phyloP scores from a whole-genome alignment of 2,888 invertebrate genomes.

The Drymonia ruficornis region DNA sequence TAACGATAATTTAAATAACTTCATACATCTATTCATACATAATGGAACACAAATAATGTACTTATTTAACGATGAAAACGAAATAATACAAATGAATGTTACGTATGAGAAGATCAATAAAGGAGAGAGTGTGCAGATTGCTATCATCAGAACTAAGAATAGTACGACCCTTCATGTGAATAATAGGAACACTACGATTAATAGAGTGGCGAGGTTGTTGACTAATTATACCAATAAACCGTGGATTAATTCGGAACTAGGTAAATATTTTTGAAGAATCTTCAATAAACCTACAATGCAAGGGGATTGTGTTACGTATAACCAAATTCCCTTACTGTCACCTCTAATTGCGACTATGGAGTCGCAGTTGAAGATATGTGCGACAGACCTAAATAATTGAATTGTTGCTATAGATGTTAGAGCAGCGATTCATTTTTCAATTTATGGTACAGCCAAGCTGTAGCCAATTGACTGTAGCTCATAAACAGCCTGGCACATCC shows the following conservation, averaged over 20 bases:
- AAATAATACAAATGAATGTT: conserved; percentile 92
- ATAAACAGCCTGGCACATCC: too few species aligned
- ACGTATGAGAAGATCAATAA: conserved; percentile 90
- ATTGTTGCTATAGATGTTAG: too few species aligned
- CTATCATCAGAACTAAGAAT: conserved; percentile 90
- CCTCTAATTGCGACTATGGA: too few species aligned
- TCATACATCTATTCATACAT: conserved; percentile 94
- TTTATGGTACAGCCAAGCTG: too few species aligned
- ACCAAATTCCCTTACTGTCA: too few species aligned
- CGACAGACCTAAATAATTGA: too few species aligned
- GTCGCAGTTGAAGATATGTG: too few species aligned
- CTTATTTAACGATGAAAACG: conserved; percentile 92
- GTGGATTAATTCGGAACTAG: conserved; percentile 93
- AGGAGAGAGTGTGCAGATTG: conserved; percentile 94
- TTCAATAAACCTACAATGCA: too few species aligned
- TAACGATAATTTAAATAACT: conserved; percentile 97
- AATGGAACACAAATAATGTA: conserved; percentile 92
- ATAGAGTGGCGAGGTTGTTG: conserved; percentile 88
- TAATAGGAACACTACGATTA: conserved; percentile 88
- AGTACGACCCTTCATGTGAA: conserved; percentile 93
- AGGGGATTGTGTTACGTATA: too few species aligned
- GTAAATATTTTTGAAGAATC: conserved; percentile 64
- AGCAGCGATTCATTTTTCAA: too few species aligned
- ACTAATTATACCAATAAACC: conserved; percentile 93
- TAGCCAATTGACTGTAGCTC: too few species aligned